A percentile compares a stretch with the other conserved stretches of the same genome.
phyloP scores from a whole-genome alignment of 2,797 vertebrate genomes.

The Microctenopoma steveboyesi region DNA sequence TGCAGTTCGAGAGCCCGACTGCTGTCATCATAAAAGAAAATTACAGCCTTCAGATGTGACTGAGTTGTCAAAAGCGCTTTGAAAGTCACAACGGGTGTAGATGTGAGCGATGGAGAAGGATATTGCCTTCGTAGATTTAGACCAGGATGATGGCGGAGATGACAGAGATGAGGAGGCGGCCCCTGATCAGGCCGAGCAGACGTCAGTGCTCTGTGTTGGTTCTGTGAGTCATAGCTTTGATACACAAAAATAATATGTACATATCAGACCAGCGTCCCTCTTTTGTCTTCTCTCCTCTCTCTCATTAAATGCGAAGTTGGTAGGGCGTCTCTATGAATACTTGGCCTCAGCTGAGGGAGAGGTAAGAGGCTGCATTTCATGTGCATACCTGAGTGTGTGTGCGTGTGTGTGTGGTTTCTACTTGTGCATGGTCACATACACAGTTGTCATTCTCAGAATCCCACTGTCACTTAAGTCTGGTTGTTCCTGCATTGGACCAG shows the following conservation, averaged over 20 bases:
- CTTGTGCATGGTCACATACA: constrained; percentile 68
- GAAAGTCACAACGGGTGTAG: constrained; percentile 38
- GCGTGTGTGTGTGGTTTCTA: constrained; percentile 31
- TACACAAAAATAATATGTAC: constrained; percentile 51
- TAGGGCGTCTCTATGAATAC: constrained; percentile 84
- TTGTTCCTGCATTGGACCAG: constrained; percentile 57
- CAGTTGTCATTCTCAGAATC: constrained; percentile 43
- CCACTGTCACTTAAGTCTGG: constrained; percentile 36
- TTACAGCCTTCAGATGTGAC: constrained; percentile 41
- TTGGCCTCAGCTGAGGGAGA: constrained; percentile 83
- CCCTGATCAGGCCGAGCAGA: constrained; percentile 43
- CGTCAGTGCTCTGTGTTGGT: constrained; percentile 34
- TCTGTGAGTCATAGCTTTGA: constrained; percentile 58
- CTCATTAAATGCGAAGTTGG: constrained; percentile 85
- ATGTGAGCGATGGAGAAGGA: constrained; percentile 37
- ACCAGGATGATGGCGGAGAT: constrained; percentile 42
- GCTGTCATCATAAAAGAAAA: constrained; percentile 41
- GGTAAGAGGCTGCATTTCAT: constrained; percentile 82
- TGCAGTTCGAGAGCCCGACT: constrained; percentile 14
- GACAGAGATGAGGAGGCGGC: constrained; percentile 51
- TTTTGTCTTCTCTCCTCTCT: constrained; percentile 80
- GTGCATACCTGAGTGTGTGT: constrained; percentile 48
- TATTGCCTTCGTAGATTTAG: constrained; percentile 43
- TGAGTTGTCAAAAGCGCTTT: constrained; percentile 49
- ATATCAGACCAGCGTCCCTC: constrained; percentile 70